Evolutionary conservation across 2,797 vertebrate genomes (phyloP).

Genomic region (Petrocephalus schoutedeni): DNA sequence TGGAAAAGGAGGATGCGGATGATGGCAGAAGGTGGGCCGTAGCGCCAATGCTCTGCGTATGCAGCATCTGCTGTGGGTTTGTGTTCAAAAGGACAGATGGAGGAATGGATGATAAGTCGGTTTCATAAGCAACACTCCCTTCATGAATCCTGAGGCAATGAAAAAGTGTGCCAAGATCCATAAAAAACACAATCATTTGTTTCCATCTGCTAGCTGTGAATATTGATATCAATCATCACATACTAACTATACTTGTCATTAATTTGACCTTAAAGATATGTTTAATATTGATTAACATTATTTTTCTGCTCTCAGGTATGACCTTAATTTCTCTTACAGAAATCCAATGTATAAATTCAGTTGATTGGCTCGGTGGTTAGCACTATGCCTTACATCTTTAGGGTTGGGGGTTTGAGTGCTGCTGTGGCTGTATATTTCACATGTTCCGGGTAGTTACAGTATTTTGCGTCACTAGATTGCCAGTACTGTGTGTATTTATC

Average conservation of each 20-base stretch:
- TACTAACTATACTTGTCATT: neutral
- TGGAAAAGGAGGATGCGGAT: neutral
- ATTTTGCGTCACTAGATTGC: neutral
- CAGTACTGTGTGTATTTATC: neutral
- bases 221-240: neutral
- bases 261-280: neutral
- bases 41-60: neutral
- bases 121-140: neutral
- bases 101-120: conserved; percentile 8
- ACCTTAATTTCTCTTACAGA: neutral
- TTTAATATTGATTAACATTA: neutral
- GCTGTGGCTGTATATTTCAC: neutral
- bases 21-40: neutral
- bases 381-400: neutral
- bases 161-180: neutral
- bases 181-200: neutral
- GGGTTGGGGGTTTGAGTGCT: neutral
- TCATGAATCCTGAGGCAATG: neutral
- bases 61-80: neutral
- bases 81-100: conserved; percentile 11
- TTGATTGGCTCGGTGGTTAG: neutral
- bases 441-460: neutral
- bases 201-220: neutral
- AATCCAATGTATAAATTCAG: neutral
- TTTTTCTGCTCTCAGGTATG: neutral